Percentiles rank a stretch among this genome's conserved stretches.
These are phyloP conservation scores for Eunapius fragilis DNA, from an alignment of 37 sponge, comb jelly and placozoan genomes.

Conservation along the genomic window DNA sequence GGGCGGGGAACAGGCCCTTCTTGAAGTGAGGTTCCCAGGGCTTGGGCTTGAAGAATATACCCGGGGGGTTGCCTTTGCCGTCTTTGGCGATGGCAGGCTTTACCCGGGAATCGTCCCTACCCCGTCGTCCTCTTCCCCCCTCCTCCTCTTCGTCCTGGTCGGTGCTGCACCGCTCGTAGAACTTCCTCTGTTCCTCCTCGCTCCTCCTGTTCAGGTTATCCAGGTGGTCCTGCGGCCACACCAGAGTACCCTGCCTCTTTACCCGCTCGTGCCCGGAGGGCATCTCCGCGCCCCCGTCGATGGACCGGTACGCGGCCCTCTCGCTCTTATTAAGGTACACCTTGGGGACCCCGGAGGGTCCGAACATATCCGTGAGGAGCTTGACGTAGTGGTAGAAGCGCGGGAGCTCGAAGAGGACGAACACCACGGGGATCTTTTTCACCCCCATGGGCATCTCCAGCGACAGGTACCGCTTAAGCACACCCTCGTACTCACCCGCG, in stretches of 20 bases:
- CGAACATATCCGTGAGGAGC: conserved; percentile 30
- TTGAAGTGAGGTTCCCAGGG: neutral
- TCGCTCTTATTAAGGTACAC: conserved; percentile 26
- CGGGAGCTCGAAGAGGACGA: conserved; percentile 75
- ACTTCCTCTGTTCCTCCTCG: conserved; percentile 18
- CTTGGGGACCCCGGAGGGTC: conserved; percentile 3
- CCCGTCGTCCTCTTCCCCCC: neutral
- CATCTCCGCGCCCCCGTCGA: conserved; percentile 3
- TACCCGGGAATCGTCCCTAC: neutral
- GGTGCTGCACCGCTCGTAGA: conserved; percentile 2
- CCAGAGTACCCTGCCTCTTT: conserved; percentile 7
- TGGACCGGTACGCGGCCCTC: neutral
- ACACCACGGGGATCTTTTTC: conserved; percentile 68
- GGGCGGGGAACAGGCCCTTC: neutral
- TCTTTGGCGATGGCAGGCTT: neutral
- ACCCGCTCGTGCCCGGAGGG: neutral
- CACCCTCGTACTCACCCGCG: conserved; percentile 22
- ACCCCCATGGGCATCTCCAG: conserved; percentile 58
- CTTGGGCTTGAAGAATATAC: neutral
- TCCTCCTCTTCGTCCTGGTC: neutral
- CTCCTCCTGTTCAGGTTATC: conserved; percentile 20
- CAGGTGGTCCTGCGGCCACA: conserved; percentile 36
- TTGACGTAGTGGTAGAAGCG: conserved; percentile 67
- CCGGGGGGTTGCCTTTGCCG: neutral
- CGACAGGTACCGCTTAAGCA: conserved; percentile 50